Evolutionary conservation across 2,113 vertebrate genomes (phyloP).

Genomic region (Columbina picui): DNA sequence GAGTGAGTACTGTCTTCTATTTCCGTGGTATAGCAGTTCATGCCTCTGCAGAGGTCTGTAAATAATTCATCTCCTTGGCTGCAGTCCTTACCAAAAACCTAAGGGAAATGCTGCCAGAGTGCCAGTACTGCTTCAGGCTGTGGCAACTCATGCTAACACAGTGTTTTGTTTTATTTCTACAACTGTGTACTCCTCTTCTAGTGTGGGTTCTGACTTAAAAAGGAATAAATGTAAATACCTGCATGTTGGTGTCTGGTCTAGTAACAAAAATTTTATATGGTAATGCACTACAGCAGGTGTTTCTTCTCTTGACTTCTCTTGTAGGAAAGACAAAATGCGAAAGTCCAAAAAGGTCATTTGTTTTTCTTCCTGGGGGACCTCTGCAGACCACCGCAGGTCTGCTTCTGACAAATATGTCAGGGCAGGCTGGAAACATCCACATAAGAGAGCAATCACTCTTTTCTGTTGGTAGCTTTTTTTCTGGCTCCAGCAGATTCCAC

Average conservation of each 20-base stretch:
- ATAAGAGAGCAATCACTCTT: rapidly evolving
- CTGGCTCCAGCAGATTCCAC: not conserved
- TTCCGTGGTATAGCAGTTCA: not conserved
- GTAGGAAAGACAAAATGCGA: not conserved
- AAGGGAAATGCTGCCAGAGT: not conserved
- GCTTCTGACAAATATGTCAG: not conserved
- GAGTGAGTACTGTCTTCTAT: not conserved
- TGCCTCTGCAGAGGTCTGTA: not conserved
- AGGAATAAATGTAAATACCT: not conserved
- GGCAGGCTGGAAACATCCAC: not conserved
- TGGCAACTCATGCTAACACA: not conserved
- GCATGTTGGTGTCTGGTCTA: not conserved
- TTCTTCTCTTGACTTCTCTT: not conserved
- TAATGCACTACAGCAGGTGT: not conserved
- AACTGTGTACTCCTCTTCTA: not conserved
- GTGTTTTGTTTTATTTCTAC: not conserved
- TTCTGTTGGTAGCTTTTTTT: not conserved
- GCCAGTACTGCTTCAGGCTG: no score
- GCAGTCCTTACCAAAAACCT: not conserved
- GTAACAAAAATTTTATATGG: not conserved
- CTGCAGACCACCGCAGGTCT: not conserved
- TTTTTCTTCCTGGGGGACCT: not conserved
- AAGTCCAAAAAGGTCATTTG: not conserved
- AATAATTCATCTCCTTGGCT: not conserved
- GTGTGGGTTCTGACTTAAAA: not conserved